Base-by-base conservation (phyloP, 2,113 vertebrate genomes). In the Tor tambroides region DNA sequence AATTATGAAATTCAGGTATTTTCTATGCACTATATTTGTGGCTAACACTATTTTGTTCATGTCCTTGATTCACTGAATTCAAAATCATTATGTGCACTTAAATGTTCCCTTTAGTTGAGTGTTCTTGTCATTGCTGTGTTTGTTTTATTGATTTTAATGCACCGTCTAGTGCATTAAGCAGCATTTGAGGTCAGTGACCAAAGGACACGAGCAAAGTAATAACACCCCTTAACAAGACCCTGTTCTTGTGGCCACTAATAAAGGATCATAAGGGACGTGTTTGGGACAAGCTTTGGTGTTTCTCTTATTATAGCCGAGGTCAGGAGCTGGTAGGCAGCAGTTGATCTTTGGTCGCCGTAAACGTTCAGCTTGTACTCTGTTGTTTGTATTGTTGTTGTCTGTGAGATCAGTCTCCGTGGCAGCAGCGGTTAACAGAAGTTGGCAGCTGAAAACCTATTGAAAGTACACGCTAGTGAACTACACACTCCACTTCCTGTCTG, bases 401-500 rank as follows among this genome's bases (percentile, higher is more conserved):
- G 43, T 12, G 30, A 35, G 43, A 38, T 85, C 59, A 85, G 63
- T 85, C 59, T 69, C 74, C 67, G 28, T 82, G 80, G n/a, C 80
- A 82, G 77, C 85, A 86, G 85, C 38, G 11, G 85, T 80, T 81
- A 54, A 38, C 43, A 38, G 46, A 71, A 86, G 65, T 85, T 85
- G 84, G 54, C 72, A 65, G 74, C 84, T 67, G 30, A 61, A n/a
- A 79, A 35, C 49, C 56, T 82, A 83, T 69, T 69, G 38, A 56
- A 59, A 35, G 28, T 21, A 17, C 61, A 67, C 78, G 17, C 35
- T 61, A n/a, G 32, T 63, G 78, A 26, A 63, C 11, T 26, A 63
- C 56, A n/a, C 79, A 65, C 30, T 49, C 61, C 23, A 78, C 90
- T 89, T 91, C 90, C 89, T 92, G 81, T 89, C 90, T 93, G 94